Percentiles rank a stretch among this genome's conserved stretches.
These are phyloP conservation scores for Aphaenogaster floridana DNA, from an alignment of 1,140 invertebrate species.

Conservation along the genomic window DNA sequence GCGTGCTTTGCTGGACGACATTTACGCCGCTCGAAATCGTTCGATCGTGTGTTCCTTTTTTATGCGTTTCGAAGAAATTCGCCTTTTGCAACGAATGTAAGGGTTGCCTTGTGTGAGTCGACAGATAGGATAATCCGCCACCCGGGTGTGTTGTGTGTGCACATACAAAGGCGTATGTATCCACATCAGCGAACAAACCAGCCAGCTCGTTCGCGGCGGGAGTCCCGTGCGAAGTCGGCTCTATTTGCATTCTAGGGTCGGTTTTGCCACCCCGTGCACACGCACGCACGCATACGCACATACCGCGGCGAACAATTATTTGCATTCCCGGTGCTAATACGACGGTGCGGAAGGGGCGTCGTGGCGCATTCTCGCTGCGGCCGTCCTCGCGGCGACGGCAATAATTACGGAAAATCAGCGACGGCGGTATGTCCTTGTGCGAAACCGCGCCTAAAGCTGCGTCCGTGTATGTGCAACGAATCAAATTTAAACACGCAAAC, in stretches of 20 bases:
- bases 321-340: slow-evolving; percentile 81
- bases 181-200: slow-evolving; percentile 66
- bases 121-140: slow-evolving; percentile 39
- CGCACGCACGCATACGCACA: not conserved
- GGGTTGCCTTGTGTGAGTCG: not conserved
- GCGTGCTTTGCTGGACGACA: not conserved
- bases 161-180: slow-evolving; percentile 33
- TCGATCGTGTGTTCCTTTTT: not conserved
- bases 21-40: not conserved
- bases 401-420: slow-evolving; percentile 62
- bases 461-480: not conserved
- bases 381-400: slow-evolving; percentile 34
- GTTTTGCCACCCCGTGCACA: slow-evolving; percentile 75
- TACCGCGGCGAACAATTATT: slow-evolving; percentile 83
- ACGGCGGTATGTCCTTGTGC: slow-evolving; percentile 38
- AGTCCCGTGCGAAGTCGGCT: slow-evolving; percentile 73
- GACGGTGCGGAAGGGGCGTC: slow-evolving; percentile 52
- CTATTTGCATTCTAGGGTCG: slow-evolving; percentile 84
- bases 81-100: not conserved
- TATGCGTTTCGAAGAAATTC: not conserved
- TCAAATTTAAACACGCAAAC: slow-evolving; percentile 23
- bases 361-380: slow-evolving; percentile 46
- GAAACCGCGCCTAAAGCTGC: not conserved
- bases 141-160: slow-evolving; percentile 34
- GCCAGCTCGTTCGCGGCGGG: slow-evolving; percentile 54